Base-by-base conservation (phyloP, 1,140 invertebrate genomes). In the Drosophila tani region DNA sequence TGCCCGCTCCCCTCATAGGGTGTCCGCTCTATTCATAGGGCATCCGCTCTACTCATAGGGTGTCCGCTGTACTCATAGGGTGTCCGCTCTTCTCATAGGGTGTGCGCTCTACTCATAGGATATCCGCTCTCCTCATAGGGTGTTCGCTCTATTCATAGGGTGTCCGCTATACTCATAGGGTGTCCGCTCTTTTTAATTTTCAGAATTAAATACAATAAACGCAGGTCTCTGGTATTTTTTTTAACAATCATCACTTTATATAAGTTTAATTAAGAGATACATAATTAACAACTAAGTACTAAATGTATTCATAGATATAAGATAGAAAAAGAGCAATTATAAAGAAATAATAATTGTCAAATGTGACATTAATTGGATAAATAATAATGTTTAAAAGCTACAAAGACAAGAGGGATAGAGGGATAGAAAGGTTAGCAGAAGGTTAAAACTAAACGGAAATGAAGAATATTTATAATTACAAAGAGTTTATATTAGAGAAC, bases 231-330 rank as follows among this genome's bases (percentile, higher is more conserved):
- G 12, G 12, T 6, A 32, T 0, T 53, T 55, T 55, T 32, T 43
- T 59, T 50, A 73, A 73, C 69, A 73, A 71, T 71, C 53, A 59
- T 73, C 49, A 77, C 74, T 77, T 77, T 57, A 77, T 76, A 49
- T 77, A 77, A 45, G 49, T 51, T 66, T 41, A 66, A 66, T 66
- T 76, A 76, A 35, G 38, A 58, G 43, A 70, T 79, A 70, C 66
- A 70, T 59, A 58, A 17, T 64, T 79, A 79, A 79, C 65, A 79
- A 64, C 66, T 71, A 79, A 62, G 49, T 38, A 38, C 69, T 73
- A 71, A 35, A 11, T 8, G 9, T 43, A 71, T 40, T 21, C 27
- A 47, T 67, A 47, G 9, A 65, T 46, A 65, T 65, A 29, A 21
- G 4, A 64, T 11, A 17, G 27, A 32, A 45, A 27, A 19, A 58